Percentiles rank a stretch among this genome's conserved stretches.
Conservation (phyloP, 2,113 vertebrate genomes). For the Parus major region DNA sequence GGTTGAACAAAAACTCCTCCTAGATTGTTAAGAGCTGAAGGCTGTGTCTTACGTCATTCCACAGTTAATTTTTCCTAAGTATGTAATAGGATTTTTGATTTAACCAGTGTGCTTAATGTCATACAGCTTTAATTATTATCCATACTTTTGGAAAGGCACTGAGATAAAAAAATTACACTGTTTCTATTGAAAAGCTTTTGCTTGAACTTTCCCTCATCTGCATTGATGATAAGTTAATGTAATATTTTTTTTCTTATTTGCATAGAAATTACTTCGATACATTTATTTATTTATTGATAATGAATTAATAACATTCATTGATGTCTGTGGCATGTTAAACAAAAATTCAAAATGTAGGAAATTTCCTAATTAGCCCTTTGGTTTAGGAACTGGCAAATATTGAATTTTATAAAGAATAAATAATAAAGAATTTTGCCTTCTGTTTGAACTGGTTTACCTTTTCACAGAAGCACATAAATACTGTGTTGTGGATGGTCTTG, state of each 20-base stretch:
- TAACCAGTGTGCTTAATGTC: conserved; percentile 16
- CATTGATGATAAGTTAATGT: background rate
- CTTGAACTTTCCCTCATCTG: background rate
- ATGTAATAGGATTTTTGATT: conserved; percentile 42
- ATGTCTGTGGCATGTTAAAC: background rate
- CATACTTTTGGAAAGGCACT: background rate
- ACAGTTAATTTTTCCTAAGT: conserved; percentile 50
- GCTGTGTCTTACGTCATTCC: conserved; percentile 12
- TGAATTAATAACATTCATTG: background rate
- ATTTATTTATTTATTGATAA: background rate
- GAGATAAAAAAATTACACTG: background rate
- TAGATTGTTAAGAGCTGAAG: conserved; percentile 31
- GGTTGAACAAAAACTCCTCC: background rate
- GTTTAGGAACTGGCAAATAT: background rate
- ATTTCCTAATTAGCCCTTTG: background rate
- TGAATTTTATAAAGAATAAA: no score
- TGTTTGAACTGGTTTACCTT: background rate
- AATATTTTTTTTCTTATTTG: background rate
- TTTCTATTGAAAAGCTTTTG: background rate
- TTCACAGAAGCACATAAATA: background rate
- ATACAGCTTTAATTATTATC: conserved; percentile 43
- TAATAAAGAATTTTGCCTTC: background rate
- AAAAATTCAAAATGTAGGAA: background rate
- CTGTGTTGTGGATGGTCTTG: background rate
- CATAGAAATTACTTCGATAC: background rate